Base-by-base conservation (phyloP, 2,113 vertebrate genomes). In the Zeus faber region DNA sequence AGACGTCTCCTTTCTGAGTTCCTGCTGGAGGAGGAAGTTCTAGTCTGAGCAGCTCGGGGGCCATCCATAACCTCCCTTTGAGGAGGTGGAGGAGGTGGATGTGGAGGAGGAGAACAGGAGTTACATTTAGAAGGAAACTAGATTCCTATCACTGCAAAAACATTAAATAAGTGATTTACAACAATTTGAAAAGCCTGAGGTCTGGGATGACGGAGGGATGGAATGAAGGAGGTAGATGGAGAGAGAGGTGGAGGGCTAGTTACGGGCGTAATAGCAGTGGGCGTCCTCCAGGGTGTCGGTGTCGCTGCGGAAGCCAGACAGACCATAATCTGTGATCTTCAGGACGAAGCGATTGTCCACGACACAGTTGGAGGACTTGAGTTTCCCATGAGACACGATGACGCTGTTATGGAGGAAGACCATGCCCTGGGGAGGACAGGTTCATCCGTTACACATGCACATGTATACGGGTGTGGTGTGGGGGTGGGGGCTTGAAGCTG, bases 331-430 rank as follows among this genome's bases (percentile, higher is more conserved):
- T 0, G 95, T 97, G 88, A 98, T 94, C 88, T 97, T 98, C 49
- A 98, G 90, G 45, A 98, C 96, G 1, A 98, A 98, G 59, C 95
- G 93, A 8, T 94, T 93, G 27, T 98, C 96, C 2, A 98, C 95
- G 6, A 98, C 94, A 0, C 96, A 98, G 89, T 98, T 97, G 39
- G 95, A 95, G 0, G 96, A 98, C 80, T 96, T 97, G 56, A 98
- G 91, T 82, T 95, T 98, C 7, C 96, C 96, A 0, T 98, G 96
- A 64, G 91, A 95, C 18, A 88, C 18, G 23, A 98, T 92, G 49
- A 91, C 92, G 1, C 95, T 94, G 18, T 89, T 92, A 81, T 98
- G 96, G 16, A 98, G 91, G 62, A 96, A 98, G 1, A 92, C 77
- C 95, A 98, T 95, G 14, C 96, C 96, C 96, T 98, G 71, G n/a